Conservation (phyloP, 1,140 invertebrate species). For the Trigoniulus corallinus region DNA sequence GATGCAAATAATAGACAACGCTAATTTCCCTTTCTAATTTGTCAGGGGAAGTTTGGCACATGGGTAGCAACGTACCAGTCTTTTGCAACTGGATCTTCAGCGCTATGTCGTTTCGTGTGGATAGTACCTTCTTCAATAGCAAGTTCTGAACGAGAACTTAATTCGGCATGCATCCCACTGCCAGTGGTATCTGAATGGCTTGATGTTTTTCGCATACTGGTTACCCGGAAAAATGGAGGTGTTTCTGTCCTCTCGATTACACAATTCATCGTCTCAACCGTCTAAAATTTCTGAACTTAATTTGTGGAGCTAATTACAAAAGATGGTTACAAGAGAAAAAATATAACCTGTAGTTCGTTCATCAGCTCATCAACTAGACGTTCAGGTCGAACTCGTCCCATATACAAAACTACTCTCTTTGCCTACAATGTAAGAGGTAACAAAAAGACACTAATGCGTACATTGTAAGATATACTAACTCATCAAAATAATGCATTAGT, state of each 20-base stretch:
- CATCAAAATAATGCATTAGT: too few species aligned
- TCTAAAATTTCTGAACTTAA: slow-evolving; percentile 35
- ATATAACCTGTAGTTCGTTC: slow-evolving; percentile 49
- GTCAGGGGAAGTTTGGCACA: too few species aligned
- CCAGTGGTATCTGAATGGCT: slow-evolving; percentile 43
- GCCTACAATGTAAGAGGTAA: slow-evolving; percentile 38
- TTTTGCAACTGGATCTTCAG: slow-evolving; percentile 45
- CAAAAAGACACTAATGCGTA: slow-evolving; percentile 4
- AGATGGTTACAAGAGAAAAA: neutral
- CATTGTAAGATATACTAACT: too few species aligned
- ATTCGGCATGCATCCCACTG: slow-evolving; percentile 5
- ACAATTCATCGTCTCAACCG: slow-evolving; percentile 86
- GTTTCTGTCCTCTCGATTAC: slow-evolving; percentile 91
- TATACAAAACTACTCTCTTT: slow-evolving; percentile 82
- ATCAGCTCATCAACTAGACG: slow-evolving; percentile 90
- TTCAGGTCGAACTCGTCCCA: slow-evolving; percentile 76
- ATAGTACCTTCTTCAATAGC: slow-evolving; percentile 80
- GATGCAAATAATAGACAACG: neutral
- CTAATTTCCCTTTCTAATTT: neutral
- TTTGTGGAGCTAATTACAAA: neutral
- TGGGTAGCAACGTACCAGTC: neutral
- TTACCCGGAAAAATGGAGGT: slow-evolving; percentile 88
- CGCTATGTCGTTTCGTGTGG: slow-evolving; percentile 88
- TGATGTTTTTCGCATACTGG: slow-evolving; percentile 76
- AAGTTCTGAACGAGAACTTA: slow-evolving; percentile 21